Evolutionary conservation across 2,888 invertebrate species (phyloP), one percentile per base, ranked within the genome.

Genomic region (Eupithecia centaureata): DNA sequence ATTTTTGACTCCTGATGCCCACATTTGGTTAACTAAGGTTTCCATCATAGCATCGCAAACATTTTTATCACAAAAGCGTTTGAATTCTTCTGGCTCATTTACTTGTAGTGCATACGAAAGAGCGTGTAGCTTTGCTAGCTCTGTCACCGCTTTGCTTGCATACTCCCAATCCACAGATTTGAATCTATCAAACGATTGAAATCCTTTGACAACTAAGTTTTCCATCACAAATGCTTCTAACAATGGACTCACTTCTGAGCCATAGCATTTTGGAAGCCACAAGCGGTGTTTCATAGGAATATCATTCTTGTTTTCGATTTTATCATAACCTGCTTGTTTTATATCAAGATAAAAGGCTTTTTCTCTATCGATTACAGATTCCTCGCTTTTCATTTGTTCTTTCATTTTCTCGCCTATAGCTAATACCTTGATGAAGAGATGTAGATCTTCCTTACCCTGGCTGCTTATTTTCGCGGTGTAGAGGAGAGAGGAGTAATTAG

Each of bases 91-190:
- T 3, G 83, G 85, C 18, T 80, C 22, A 42, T 82, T 78, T 33
- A 78, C 76, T n/a, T 72, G 73, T 62, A 80, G 78, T 0, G 85
- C 86, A 25, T 86, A 78, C 0, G 87, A 86, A 1, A 86, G 72
- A 0, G 87, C 85, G 65, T 89, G 89, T 15, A 86, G 75, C 66
- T 82, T 84, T 0, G 84, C 88, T 30, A 87, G 65, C 3, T 79
- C 79, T 18, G 68, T 73, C 0, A 83, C 56, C 0, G 81, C 75
- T 22, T 73, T 60, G 0, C 77, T 59, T 0, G 85, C 79, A 18
- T 86, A 82, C 7, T 78, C 77, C 79, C 82, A 83, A 65, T 80
- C 75, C 3, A 88, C 67, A 2, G 80, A 70, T 54, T 74, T 76
- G 25, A 82, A 68, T 63, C 85, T 79, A 25, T 88, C 78, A 54